These are phyloP conservation scores for Rhabdomys pumilio DNA, from an alignment of 2,797 vertebrate genomes.

Conservation along the genomic window DNA sequence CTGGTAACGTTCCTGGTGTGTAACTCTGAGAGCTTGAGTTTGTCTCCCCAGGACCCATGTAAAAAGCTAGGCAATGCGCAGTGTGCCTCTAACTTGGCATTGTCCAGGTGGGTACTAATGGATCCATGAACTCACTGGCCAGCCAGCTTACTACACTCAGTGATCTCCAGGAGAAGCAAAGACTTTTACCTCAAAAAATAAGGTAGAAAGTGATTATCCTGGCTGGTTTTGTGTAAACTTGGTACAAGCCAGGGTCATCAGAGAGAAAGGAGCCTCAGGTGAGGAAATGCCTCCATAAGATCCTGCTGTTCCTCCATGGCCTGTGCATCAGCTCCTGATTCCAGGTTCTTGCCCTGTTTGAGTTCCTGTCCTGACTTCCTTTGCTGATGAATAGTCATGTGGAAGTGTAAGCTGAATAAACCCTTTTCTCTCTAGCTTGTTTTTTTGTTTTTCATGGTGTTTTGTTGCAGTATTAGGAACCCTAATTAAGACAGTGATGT, in stretches of 20 bases:
- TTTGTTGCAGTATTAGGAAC: not conserved
- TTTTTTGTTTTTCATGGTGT: not conserved
- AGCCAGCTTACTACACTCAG: not conserved
- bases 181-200: not conserved
- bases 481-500: no score
- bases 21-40: no score
- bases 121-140: not conserved
- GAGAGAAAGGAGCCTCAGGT: not conserved
- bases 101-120: not conserved
- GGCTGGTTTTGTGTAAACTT: not conserved
- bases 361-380: not conserved
- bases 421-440: not conserved
- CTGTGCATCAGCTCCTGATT: not conserved
- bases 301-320: not conserved
- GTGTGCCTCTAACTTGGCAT: not conserved
- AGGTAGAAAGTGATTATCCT: not conserved
- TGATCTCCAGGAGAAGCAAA: not conserved
- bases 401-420: not conserved
- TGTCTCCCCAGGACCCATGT: not conserved
- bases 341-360: not conserved
- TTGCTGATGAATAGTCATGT: not conserved
- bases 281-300: not conserved
- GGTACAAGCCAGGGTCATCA: not conserved
- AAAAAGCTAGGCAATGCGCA: no score
- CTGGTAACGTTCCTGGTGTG: not conserved